Percentiles rank a stretch among this genome's conserved stretches.
Conservation (phyloP, 2,888 invertebrate species). For the Eupithecia subfuscata region DNA sequence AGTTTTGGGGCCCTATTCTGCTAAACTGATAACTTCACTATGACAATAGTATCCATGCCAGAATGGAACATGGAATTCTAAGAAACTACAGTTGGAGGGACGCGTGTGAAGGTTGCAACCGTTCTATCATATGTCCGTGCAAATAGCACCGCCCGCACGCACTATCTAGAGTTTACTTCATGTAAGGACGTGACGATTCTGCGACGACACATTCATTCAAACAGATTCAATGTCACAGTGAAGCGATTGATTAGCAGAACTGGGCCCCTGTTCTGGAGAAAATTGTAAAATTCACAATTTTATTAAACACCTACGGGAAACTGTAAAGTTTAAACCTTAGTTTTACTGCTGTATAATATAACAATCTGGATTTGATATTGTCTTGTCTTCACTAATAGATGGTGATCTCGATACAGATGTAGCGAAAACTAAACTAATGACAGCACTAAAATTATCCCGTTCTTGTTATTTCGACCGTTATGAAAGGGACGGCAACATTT, state of each 20-base stretch:
- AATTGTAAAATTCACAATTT: background rate
- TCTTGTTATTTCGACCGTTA: background rate
- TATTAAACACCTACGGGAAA: background rate
- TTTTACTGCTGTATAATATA: background rate
- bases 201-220: background rate
- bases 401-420: background rate
- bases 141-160: background rate
- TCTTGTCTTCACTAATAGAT: background rate
- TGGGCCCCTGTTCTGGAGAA: background rate
- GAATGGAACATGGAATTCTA: background rate
- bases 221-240: background rate
- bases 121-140: background rate
- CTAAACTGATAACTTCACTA: background rate
- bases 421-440: background rate
- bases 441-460: background rate
- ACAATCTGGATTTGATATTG: slow-evolving; percentile 1
- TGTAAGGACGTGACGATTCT: background rate
- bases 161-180: background rate
- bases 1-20: background rate
- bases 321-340: background rate
- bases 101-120: background rate
- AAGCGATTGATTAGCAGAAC: background rate
- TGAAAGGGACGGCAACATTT: background rate
- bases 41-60: background rate
- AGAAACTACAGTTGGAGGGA: background rate